phyloP scores from a whole-genome alignment of 2,797 vertebrate species.

The Jordanella pulchra region DNA sequence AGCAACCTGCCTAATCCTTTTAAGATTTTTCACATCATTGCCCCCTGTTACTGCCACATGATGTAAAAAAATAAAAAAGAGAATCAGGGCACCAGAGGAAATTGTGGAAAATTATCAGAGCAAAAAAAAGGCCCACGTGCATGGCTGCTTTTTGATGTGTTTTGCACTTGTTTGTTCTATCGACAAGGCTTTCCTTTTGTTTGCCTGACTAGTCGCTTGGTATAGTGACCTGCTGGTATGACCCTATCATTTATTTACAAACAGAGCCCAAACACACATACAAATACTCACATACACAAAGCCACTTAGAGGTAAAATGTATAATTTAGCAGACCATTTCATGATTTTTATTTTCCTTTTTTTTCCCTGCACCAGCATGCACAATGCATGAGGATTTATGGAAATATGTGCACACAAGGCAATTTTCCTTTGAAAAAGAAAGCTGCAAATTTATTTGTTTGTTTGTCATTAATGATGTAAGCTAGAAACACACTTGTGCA shows the following conservation, averaged over 20 bases:
- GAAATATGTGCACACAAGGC: constrained; percentile 74
- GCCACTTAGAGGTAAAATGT: constrained; percentile 78
- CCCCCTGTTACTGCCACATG: constrained; percentile 75
- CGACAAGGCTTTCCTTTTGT: constrained; percentile 52
- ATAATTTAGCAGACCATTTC: constrained; percentile 79
- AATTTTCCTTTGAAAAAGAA: constrained; percentile 76
- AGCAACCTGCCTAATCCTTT: constrained; percentile 79
- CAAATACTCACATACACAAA: constrained; percentile 15
- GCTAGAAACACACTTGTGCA: constrained; percentile 50
- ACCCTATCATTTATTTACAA: constrained; percentile 82
- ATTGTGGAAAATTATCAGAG: constrained; percentile 60
- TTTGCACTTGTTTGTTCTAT: constrained; percentile 61
- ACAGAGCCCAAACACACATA: constrained; percentile 45
- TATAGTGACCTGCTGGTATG: constrained; percentile 65
- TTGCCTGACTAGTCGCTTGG: constrained; percentile 61
- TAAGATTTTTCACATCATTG: constrained; percentile 80
- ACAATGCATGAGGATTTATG: constrained; percentile 78
- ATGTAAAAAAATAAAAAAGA: constrained; percentile 57
- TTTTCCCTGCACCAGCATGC: constrained; percentile 58
- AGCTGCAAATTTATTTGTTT: constrained; percentile 73
- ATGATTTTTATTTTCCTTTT: constrained; percentile 53
- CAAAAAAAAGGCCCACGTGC: constrained; percentile 52
- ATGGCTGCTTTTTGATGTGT: constrained; percentile 53
- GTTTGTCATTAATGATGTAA: constrained; percentile 62
- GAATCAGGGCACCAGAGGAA: constrained; percentile 58